Percentiles rank a stretch among this genome's conserved stretches.
Evolutionary conservation across 2,113 vertebrate species (phyloP).

Genomic region (Lepisosteus osseus): DNA sequence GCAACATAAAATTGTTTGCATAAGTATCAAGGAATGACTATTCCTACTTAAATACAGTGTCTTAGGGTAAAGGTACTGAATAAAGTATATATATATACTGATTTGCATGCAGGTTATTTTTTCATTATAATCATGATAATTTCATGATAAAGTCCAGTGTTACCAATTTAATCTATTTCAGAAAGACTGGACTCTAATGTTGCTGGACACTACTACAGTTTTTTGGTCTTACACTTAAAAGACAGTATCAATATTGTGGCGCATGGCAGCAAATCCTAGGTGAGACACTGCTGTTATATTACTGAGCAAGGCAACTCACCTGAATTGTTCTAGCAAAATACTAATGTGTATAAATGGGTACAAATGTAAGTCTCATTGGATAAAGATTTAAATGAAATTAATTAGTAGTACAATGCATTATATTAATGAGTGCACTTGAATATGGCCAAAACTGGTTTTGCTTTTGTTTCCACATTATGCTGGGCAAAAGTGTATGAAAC

Average conservation of each 20-base stretch:
- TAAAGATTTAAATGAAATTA: too few species aligned
- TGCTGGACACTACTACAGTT: neutral
- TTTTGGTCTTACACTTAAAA: constrained; percentile 7
- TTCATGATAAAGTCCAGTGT: constrained; percentile 15
- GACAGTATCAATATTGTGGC: neutral
- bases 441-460: constrained; percentile 28
- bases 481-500: too few species aligned
- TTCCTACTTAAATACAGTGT: neutral
- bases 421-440: constrained; percentile 7
- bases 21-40: constrained; percentile 49
- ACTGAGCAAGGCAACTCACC: too few species aligned
- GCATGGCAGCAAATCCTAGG: neutral
- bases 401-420: neutral
- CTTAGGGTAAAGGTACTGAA: neutral
- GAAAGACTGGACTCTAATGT: too few species aligned
- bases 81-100: too few species aligned
- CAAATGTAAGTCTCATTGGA: too few species aligned
- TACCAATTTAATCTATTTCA: constrained; percentile 3
- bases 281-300: too few species aligned
- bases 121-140: constrained; percentile 1
- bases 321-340: too few species aligned
- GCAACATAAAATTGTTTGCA: constrained; percentile 61
- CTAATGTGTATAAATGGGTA: too few species aligned
- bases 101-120: too few species aligned
- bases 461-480: too few species aligned